These are phyloP conservation scores for Glossosoma conforme DNA, from an alignment of 1,140 invertebrate species.

Conservation along the genomic window DNA sequence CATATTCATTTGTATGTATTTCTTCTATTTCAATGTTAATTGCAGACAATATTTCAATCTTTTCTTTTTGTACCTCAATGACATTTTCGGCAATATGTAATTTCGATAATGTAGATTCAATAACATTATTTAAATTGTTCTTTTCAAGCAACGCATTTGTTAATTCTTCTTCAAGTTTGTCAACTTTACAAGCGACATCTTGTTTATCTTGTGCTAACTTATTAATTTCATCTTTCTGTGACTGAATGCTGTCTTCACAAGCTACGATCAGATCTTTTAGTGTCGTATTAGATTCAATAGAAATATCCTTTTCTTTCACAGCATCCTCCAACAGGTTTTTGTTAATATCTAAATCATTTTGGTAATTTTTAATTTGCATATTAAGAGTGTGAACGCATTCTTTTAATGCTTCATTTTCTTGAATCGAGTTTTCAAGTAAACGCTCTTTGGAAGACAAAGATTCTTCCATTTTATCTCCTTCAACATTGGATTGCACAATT, in stretches of 20 bases:
- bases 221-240: neutral
- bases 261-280: neutral
- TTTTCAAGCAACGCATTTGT: neutral
- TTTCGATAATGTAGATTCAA: too few relatives aligned
- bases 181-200: neutral
- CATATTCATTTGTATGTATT: too few relatives aligned
- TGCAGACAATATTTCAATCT: too few relatives aligned
- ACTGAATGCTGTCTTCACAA: neutral
- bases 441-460: neutral
- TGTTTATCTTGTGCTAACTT: neutral
- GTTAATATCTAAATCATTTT: neutral
- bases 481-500: neutral
- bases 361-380: too few relatives aligned
- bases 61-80: too few relatives aligned
- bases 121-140: neutral
- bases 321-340: neutral
- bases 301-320: too few relatives aligned
- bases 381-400: too few relatives aligned
- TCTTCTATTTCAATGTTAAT: too few relatives aligned
- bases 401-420: neutral
- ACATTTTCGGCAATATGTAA: too few relatives aligned
- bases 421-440: neutral
- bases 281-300: too few relatives aligned
- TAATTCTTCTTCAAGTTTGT: neutral
- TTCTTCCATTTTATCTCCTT: neutral